Evolutionary conservation across 2,888 invertebrate species (phyloP).

Genomic region (Drosophila pegasa): DNA sequence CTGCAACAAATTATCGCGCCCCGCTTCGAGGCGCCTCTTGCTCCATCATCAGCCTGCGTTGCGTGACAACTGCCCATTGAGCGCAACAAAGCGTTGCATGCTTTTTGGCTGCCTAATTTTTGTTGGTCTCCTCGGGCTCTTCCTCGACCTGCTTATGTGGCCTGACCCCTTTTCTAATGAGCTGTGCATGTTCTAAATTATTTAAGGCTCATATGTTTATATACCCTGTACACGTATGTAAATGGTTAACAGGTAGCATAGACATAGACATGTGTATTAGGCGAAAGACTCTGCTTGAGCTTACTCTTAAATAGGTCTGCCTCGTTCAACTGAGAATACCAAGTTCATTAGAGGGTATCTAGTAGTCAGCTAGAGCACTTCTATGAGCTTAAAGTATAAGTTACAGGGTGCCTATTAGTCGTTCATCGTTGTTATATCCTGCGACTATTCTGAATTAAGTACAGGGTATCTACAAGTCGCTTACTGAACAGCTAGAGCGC

Average conservation of each 20-base stretch:
- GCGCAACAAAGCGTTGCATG: conserved; percentile 45
- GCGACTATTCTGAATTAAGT: neutral
- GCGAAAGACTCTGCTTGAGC: no score
- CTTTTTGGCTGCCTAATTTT: conserved; percentile 46
- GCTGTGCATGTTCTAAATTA: conserved; percentile 36
- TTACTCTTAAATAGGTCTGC: no score
- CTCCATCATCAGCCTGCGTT: conserved; percentile 6
- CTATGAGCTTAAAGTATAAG: neutral
- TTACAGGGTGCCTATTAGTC: neutral
- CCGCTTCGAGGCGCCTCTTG: neutral
- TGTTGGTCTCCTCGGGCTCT: neutral
- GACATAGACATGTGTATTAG: neutral
- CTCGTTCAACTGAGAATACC: no score
- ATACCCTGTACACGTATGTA: neutral
- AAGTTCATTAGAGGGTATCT: neutral
- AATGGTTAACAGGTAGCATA: neutral
- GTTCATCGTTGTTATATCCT: neutral
- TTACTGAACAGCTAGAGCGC: neutral
- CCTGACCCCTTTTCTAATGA: neutral
- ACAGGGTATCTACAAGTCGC: neutral
- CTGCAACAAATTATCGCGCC: conserved; percentile 6
- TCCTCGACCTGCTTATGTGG: neutral
- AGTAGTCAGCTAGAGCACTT: neutral
- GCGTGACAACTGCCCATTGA: conserved; percentile 47
- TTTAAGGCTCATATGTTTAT: conserved; percentile 3